Percentiles rank a stretch among this genome's conserved stretches.
These are phyloP conservation scores for Ailurus styani DNA, from an alignment of 2,113 vertebrate species.

Conservation along the genomic window DNA sequence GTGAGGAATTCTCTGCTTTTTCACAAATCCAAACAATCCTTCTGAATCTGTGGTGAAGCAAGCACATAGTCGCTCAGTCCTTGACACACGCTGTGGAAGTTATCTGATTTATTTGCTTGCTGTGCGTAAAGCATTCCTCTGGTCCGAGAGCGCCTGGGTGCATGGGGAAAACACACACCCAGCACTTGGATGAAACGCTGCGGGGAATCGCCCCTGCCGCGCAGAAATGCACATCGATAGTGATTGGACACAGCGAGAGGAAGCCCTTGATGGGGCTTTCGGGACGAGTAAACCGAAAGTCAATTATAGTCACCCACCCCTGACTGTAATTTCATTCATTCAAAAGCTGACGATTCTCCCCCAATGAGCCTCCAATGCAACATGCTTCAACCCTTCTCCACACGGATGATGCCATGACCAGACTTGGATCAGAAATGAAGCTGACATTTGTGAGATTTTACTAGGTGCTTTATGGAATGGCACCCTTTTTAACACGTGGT, in stretches of 20 bases:
- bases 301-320: not conserved
- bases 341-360: not conserved
- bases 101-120: constrained; percentile 60
- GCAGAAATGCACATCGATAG: accelerated
- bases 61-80: not conserved
- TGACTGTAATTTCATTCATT: not conserved
- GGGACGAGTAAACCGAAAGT: not conserved
- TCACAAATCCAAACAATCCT: constrained; percentile 49
- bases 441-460: accelerated
- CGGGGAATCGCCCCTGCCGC: accelerated
- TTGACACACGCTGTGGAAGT: constrained; percentile 41
- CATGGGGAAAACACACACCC: constrained; percentile 37
- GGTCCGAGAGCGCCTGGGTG: not conserved
- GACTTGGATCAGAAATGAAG: not conserved
- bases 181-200: not conserved
- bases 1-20: constrained; percentile 41
- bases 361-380: accelerated
- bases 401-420: accelerated
- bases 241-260: not conserved
- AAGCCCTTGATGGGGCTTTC: not conserved
- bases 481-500: not conserved
- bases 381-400: not conserved
- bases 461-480: accelerated
- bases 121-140: constrained; percentile 46
- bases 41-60: constrained; percentile 45